Evolutionary conservation across 2,113 vertebrate genomes (phyloP), one percentile per base, ranked within the genome.

Genomic region (Eublepharis macularius): DNA sequence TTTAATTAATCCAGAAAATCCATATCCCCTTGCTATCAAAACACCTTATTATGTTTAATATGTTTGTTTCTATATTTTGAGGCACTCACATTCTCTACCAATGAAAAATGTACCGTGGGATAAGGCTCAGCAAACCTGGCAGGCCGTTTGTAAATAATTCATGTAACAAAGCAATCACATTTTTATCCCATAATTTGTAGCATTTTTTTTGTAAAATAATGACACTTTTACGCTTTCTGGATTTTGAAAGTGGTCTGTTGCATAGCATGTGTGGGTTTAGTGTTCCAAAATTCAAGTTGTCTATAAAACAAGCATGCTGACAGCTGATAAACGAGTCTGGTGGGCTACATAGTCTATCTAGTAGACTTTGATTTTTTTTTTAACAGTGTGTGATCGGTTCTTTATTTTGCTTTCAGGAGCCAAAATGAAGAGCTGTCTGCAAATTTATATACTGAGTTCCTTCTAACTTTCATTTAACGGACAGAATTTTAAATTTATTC

Each of bases 201-300:
- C 29, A 13, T 72, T 0, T 0, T 4, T 66, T 81, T 2, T 47
- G 76, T 34, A 19, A 47, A 34, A 14, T 43, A 72, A 83, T 70
- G 47, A 57, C 76, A 88, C 80, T 92, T 79, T 77, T 66, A 4
- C 21, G 57, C 41, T 10, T 1, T 47, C 86, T 82, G 32, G 76
- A 54, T 10, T 87, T 74, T 82, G 68, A 60, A 57, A 86, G 77
- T 49, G 51, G 69, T 80, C 82, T 88, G 90, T 57, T 73, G 45
- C 2, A 14, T 16, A 69, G 65, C n/a, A 66, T 2, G 14, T 19
- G 17, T 39, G 4, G 24, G 21, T 68, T 69, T 69, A 41, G 36
- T 54, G 39, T 17, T 36, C 14, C 51, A 41, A 77, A 60, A 63
- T 34, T 39, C 21, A 57, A n/a, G 29, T 57, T 77, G 6, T 29